Evolutionary conservation across 2,113 vertebrate genomes (phyloP), one percentile per base, ranked within the genome.

Genomic region (Urocolius indicus): DNA sequence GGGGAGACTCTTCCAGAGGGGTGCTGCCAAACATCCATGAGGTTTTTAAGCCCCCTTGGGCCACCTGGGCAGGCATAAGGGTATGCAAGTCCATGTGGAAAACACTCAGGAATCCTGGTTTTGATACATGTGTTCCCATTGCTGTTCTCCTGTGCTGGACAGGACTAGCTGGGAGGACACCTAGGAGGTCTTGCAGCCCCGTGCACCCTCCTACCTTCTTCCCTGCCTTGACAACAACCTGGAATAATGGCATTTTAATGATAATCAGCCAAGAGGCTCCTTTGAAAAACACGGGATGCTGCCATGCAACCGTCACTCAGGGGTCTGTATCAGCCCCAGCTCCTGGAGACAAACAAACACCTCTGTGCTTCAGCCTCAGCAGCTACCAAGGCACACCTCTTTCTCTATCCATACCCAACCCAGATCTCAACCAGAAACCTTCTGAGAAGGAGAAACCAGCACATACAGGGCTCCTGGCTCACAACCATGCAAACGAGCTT

Each of bases 401-500:
- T 91, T 63, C 93, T 79, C 91, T 74, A 89, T 91, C 89, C 89
- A 59, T 4, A 77, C 71, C 85, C 96, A 90, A 61, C 82, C 71
- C 85, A 61, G 52, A 36, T 23, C 57, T 45, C 69, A 41, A 61
- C 82, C 90, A 90, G 86, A 84, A 90, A 92, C 74, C 80, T 89
- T 72, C 89, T 48, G 74, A 94, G 93, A 77, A 90, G 65, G 61
- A 93, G 84, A 94, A 94, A 89, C 87, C 81, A 48, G 45, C 77
- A 5, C 63, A 84, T 66, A 89, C 93, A 92, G 66, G n/a, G 65
- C 77, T 93, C 87, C 67, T 32, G 59, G 69, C 68, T 90, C 88
- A 20, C 13, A 13, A 49, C 3, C 0, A 75, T 8, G n/a, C 61
- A 86, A 67, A 87, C 4, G 43, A 93, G 73, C 83, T 61, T 82